A percentile compares a stretch with the other conserved stretches of the same genome.
Evolutionary conservation across 1,140 invertebrate genomes (phyloP).

Genomic region (Luehdorfia chinensis): DNA sequence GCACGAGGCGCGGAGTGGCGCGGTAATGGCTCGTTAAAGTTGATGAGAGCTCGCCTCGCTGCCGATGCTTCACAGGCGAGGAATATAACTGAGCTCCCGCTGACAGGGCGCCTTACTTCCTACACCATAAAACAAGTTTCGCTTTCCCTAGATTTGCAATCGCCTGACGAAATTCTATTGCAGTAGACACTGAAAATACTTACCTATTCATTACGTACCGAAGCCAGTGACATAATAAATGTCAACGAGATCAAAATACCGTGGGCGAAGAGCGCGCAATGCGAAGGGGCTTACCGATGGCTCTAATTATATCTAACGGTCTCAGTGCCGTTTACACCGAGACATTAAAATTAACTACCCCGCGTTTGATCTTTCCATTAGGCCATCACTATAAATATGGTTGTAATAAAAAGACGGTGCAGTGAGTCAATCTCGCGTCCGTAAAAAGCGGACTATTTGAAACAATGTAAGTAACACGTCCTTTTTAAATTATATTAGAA

Average conservation of each 20-base stretch:
- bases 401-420: conserved; percentile 52
- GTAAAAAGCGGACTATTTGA: conserved; percentile 22
- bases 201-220: conserved; percentile 3
- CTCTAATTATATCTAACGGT: conserved; percentile 72
- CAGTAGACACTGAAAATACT: conserved; percentile 10
- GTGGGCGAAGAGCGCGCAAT: conserved; percentile 32
- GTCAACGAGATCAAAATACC: conserved; percentile 61
- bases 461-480: conserved; percentile 29
- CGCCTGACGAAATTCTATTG: not conserved
- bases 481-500: conserved; percentile 17
- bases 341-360: conserved; percentile 73
- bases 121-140: conserved; percentile 37
- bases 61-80: conserved; percentile 19
- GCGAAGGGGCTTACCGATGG: conserved; percentile 48
- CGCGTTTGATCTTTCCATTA: conserved; percentile 76
- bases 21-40: conserved; percentile 72
- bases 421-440: conserved; percentile 52
- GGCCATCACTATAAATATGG: conserved; percentile 63
- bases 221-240: conserved; percentile 61
- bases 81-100: no score
- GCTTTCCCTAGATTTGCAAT: conserved; percentile 10
- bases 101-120: conserved; percentile 23
- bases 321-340: conserved; percentile 60
- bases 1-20: conserved; percentile 23
- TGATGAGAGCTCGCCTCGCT: conserved; percentile 62